Conservation (phyloP, 2,888 invertebrate genomes). For the Tetranychus piercei region DNA sequence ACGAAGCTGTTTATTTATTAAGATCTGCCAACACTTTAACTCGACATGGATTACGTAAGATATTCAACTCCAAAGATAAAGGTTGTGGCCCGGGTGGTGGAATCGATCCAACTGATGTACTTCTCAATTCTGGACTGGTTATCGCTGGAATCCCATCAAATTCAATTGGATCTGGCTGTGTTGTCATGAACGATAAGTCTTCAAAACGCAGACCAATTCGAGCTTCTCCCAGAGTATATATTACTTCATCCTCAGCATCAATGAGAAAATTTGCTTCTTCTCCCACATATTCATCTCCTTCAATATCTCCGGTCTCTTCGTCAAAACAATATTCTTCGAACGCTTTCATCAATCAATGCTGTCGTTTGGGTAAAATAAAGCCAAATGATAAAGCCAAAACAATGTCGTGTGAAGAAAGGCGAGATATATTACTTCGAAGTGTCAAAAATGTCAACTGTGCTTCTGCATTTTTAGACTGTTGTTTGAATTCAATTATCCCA, state of each 20-base stretch:
- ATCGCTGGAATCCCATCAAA: neutral
- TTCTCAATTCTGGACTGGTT: conserved; percentile 23
- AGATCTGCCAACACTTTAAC: conserved; percentile 23
- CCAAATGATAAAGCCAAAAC: neutral
- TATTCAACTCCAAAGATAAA: conserved; percentile 22
- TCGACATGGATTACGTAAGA: conserved; percentile 22
- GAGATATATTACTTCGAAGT: neutral
- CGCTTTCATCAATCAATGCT: neutral
- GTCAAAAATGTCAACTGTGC: neutral
- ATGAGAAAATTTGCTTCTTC: neutral
- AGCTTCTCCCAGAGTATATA: neutral
- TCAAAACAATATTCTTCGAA: neutral
- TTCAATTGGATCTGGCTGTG: conserved; percentile 2
- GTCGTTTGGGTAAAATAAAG: neutral
- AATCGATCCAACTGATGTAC: conserved; percentile 17
- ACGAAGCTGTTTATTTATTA: conserved; percentile 26
- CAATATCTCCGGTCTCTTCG: neutral
- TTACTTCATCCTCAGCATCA: neutral
- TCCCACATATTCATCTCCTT: neutral
- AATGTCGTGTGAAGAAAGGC: neutral
- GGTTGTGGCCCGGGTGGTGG: conserved; percentile 28
- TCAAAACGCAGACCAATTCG: neutral
- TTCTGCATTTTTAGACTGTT: conserved; percentile 4
- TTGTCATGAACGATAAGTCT: neutral
- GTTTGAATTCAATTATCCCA: neutral